Conservation (phyloP, 2,888 invertebrate species). For the Drosophila anomelani region DNA sequence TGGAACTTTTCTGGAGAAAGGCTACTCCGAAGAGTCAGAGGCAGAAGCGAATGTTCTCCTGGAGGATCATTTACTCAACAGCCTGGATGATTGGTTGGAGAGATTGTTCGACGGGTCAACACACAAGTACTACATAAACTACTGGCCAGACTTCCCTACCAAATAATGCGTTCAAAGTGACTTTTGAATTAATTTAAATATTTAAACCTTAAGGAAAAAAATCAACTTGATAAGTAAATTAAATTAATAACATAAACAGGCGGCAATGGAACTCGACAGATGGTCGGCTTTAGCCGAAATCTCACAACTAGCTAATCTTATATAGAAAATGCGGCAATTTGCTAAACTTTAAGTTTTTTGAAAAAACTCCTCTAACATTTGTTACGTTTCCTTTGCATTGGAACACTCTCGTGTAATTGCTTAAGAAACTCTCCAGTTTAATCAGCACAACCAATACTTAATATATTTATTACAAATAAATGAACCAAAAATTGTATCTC, state of each 20-base stretch:
- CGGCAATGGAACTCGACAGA: conserved; percentile 7
- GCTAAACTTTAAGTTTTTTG: conserved; percentile 12
- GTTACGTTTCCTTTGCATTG: conserved; percentile 11
- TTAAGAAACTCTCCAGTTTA: conserved; percentile 2
- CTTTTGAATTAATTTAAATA: conserved; percentile 1
- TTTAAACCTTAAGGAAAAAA: background rate
- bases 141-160: conserved; percentile 98
- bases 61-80: conserved; percentile 93
- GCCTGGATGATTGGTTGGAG: conserved; percentile 98
- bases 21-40: conserved; percentile 88
- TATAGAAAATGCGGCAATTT: conserved; percentile 13
- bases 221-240: background rate
- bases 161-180: conserved; percentile 86
- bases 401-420: conserved; percentile 9
- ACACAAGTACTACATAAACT: conserved; percentile 97
- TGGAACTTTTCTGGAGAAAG: conserved; percentile 94
- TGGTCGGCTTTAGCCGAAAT: conserved; percentile 9
- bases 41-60: conserved; percentile 86
- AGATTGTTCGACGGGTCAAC: conserved; percentile 98
- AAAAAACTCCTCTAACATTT: conserved; percentile 8
- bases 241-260: background rate
- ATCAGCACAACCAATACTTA: conserved; percentile 4
- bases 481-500: background rate
- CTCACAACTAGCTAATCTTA: conserved; percentile 11
- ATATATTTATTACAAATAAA: conserved; percentile 13